Evolutionary conservation across 2,113 vertebrate genomes (phyloP).

Genomic region (Xyliphius kryptos): DNA sequence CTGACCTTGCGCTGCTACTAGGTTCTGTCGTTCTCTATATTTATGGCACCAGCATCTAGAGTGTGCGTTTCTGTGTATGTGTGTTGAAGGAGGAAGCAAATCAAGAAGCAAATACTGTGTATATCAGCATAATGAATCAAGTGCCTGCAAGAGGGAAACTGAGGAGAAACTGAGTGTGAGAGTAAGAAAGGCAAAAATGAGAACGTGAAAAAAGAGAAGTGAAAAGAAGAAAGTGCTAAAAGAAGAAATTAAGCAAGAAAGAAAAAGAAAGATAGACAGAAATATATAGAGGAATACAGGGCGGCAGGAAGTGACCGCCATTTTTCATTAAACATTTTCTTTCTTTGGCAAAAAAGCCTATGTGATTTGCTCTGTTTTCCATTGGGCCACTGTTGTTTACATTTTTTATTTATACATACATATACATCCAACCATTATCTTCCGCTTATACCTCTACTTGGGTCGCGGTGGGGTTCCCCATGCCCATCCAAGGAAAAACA

Average conservation of each 20-base stretch:
- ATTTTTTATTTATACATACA: slow-evolving; percentile 19
- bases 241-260: too few relatives aligned
- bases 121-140: slow-evolving; percentile 78
- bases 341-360: slow-evolving; percentile 36
- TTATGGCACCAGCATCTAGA: slow-evolving; percentile 68
- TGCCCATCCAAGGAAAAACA: too few relatives aligned
- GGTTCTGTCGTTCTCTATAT: slow-evolving; percentile 71
- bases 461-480: too few relatives aligned
- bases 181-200: too few relatives aligned
- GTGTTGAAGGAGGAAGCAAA: slow-evolving; percentile 57
- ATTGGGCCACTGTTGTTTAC: slow-evolving; percentile 21
- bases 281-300: too few relatives aligned
- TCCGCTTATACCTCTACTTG: too few relatives aligned
- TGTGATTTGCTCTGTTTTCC: slow-evolving; percentile 31
- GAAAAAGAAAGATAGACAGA: too few relatives aligned
- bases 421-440: too few relatives aligned
- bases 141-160: slow-evolving; percentile 45
- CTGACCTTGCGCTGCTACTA: slow-evolving; percentile 72
- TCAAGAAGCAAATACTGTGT: slow-evolving; percentile 72
- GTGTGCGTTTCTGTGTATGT: slow-evolving; percentile 35
- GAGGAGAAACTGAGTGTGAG: too few relatives aligned
- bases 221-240: too few relatives aligned
- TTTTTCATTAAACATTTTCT: slow-evolving; percentile 29
- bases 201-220: slow-evolving; percentile 22
- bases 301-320: slow-evolving; percentile 34